phyloP scores from a whole-genome alignment of 2,888 invertebrate genomes.

The Sphecodes monilicornis region DNA sequence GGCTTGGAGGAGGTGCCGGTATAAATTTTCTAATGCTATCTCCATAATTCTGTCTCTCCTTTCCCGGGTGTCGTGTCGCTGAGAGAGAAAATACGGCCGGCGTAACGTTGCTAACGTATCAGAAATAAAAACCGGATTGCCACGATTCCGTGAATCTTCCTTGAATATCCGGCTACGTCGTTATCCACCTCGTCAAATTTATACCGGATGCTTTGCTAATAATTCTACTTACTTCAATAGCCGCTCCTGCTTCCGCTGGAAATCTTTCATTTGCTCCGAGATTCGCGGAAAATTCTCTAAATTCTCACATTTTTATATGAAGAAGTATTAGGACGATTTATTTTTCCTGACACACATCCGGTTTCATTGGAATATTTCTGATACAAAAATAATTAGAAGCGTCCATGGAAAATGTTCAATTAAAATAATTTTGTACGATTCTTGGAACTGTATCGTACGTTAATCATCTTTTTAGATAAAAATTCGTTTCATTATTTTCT shows the following conservation, averaged over 20 bases:
- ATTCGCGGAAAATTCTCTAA: neutral
- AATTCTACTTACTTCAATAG: neutral
- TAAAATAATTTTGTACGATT: too few species aligned
- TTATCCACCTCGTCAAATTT: constrained; percentile 2
- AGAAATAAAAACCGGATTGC: constrained; percentile 12
- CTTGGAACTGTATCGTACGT: too few species aligned
- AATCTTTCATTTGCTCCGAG: neutral
- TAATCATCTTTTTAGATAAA: too few species aligned
- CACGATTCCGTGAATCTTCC: constrained; percentile 6
- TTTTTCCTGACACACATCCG: neutral
- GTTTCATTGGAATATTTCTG: neutral
- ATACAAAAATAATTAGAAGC: neutral
- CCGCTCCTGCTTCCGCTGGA: neutral
- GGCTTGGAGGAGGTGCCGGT: constrained; percentile 32
- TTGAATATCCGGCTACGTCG: neutral
- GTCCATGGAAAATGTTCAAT: too few species aligned
- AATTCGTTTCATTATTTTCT: too few species aligned
- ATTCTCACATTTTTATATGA: neutral
- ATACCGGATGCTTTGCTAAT: neutral
- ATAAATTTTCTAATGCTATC: constrained; percentile 59
- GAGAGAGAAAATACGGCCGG: constrained; percentile 28
- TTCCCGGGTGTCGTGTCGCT: constrained; percentile 13
- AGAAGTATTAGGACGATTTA: neutral
- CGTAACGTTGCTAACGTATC: constrained; percentile 28
- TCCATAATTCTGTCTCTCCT: constrained; percentile 49